Base-by-base conservation (phyloP, 2,113 vertebrate species). In the Saguinus imperator region DNA sequence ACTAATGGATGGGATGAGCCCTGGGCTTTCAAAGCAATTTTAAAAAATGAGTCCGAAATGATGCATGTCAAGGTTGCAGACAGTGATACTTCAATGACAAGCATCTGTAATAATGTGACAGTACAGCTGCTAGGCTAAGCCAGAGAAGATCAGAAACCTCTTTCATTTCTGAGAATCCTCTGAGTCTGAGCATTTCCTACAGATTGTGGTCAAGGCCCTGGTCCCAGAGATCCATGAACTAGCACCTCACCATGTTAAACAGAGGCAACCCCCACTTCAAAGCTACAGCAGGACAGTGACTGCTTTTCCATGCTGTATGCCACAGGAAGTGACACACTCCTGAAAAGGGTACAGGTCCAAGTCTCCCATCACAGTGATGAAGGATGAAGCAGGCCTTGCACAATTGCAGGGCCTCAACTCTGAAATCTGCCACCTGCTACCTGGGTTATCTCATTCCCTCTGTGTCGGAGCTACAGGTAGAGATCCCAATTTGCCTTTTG, bases 11-110 rank as follows among this genome's bases (percentile, higher is more conserved):
- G 87, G 96, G 87, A 93, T 0, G 37, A 87, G 50, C 94, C 93
- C 40, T 89, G 68, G 87, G 92, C 96, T 97, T 97, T 97, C 96
- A 94, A 80, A 96, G 93, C 48, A 96, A 95, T 97, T 96, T 88
- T 95, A 77, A 94, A 97, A 98, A 97, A 93, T 94, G 94, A 97
- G 94, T 90, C 76, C 75, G 87, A 96, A 96, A 95, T 0, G 11
- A 83, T 75, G 48, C 76, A 91, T 86, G 92, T 87, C 95, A 97
- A 95, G 90, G 76, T 91, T 96, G 68, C 48, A 85, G 90, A 94
- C 89, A 81, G 96, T 66, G 94, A 94, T 48, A 83, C 87, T 93
- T 79, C 88, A 77, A 52, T 92, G 95, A 96, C 83, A 87, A 95
- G 93, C 93, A 92, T 95, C 82, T 12, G 3, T 92, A 93, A 93